These are phyloP conservation scores for Odontophorus gujanensis DNA, from an alignment of 2,113 vertebrate genomes.

Conservation along the genomic window DNA sequence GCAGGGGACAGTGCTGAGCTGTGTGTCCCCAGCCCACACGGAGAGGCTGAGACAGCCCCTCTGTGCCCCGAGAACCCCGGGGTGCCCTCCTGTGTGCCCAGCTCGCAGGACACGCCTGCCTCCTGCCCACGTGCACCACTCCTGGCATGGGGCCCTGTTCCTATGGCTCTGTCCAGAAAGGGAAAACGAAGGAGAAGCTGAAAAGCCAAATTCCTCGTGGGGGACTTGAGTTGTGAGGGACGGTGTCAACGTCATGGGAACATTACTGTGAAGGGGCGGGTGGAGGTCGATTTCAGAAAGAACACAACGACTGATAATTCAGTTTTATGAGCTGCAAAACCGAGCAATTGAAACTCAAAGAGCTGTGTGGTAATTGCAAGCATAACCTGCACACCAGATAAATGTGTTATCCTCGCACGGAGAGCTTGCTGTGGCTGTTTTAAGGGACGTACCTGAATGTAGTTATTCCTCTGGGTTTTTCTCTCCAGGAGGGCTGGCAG, in stretches of 20 bases:
- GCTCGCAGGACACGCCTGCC: background rate
- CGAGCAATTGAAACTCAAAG: background rate
- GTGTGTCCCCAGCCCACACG: background rate
- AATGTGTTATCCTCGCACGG: background rate
- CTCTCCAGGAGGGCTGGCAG: background rate
- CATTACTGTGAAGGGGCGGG: background rate
- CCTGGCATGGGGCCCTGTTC: too few species aligned
- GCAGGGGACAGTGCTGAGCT: rapidly evolving
- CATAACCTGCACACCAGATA: background rate
- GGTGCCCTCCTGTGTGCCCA: background rate
- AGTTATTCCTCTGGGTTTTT: background rate
- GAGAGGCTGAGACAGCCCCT: background rate
- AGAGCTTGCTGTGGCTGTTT: background rate
- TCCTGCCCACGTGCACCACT: background rate
- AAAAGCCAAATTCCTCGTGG: background rate
- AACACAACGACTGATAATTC: background rate
- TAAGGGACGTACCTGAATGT: background rate
- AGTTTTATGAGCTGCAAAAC: background rate
- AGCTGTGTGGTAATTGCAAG: background rate
- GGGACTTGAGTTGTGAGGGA: background rate
- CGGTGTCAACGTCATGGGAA: background rate
- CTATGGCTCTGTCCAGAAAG: background rate
- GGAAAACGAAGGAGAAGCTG: background rate
- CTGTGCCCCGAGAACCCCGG: background rate
- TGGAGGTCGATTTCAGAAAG: background rate